A percentile compares a stretch with the other conserved stretches of the same genome.
These are phyloP conservation scores for Chelonia mydas DNA, from an alignment of 2,797 vertebrate genomes.

Conservation along the genomic window DNA sequence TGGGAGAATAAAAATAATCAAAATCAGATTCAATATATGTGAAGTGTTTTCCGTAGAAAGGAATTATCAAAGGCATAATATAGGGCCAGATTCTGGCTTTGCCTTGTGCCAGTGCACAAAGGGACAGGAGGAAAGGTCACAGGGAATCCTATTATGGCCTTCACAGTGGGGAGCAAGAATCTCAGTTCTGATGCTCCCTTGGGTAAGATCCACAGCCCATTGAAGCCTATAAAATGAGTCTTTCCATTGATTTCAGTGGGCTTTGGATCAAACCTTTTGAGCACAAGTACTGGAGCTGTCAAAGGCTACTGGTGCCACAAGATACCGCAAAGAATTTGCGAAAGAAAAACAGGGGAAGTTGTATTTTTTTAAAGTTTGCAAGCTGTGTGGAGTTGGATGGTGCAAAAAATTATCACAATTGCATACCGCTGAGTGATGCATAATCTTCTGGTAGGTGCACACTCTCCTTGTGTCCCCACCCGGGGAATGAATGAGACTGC, in stretches of 20 bases:
- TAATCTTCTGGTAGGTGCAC: not conserved
- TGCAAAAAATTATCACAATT: not conserved
- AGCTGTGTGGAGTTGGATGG: not conserved
- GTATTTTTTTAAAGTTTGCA: not conserved
- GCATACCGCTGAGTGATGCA: not conserved
- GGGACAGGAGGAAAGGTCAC: not conserved
- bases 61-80: rapidly evolving
- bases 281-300: not conserved
- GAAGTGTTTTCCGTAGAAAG: not conserved
- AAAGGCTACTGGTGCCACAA: not conserved
- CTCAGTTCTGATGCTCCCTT: not conserved
- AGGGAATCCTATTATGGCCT: not conserved
- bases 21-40: not conserved
- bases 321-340: not conserved
- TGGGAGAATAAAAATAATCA: not conserved
- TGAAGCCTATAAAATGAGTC: not conserved
- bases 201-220: not conserved
- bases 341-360: not conserved
- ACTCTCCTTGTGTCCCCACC: too few species aligned
- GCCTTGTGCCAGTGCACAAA: not conserved
- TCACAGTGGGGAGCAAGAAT: not conserved
- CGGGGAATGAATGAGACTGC: too few species aligned
- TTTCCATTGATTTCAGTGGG: not conserved
- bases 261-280: not conserved
- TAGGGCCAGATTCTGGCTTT: not conserved